Conservation (phyloP, 2,113 vertebrate genomes). For the Reinhardtius hippoglossoides region DNA sequence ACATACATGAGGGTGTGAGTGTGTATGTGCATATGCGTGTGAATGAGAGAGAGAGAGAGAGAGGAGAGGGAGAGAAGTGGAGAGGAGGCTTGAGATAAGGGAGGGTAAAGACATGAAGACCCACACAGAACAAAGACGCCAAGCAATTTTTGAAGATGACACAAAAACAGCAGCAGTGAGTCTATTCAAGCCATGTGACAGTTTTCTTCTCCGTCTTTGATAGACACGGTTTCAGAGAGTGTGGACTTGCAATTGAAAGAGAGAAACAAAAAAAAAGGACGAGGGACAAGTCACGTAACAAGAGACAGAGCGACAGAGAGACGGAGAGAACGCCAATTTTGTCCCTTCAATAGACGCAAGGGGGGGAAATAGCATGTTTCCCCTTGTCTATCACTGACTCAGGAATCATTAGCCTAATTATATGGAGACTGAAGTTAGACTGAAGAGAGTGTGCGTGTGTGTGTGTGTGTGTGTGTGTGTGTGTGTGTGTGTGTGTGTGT, state of each 20-base stretch:
- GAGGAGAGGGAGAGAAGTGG: slow-evolving; percentile 10
- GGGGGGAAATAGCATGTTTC: slow-evolving; percentile 74
- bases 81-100: slow-evolving; percentile 35
- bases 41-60: background rate
- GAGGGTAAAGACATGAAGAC: slow-evolving; percentile 26
- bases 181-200: slow-evolving; percentile 37
- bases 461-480: background rate
- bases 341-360: slow-evolving; percentile 41
- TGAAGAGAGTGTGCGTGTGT: slow-evolving; percentile 3
- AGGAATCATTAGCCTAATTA: slow-evolving; percentile 77
- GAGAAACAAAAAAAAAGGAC: slow-evolving; percentile 4
- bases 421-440: slow-evolving; percentile 51
- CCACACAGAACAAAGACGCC: slow-evolving; percentile 36
- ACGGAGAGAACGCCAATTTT: slow-evolving; percentile 59
- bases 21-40: slow-evolving; percentile 2
- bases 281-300: slow-evolving; percentile 15
- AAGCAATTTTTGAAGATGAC: slow-evolving; percentile 35
- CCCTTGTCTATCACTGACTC: slow-evolving; percentile 74
- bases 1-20: slow-evolving; percentile 20
- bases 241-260: slow-evolving; percentile 23
- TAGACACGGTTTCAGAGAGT: slow-evolving; percentile 27
- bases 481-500: background rate
- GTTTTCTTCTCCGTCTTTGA: slow-evolving; percentile 19
- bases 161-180: background rate
- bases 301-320: slow-evolving; percentile 34